Evolutionary conservation across 2,888 invertebrate species (phyloP), one percentile per base, ranked within the genome.

Genomic region (Hypolimnas misippus): DNA sequence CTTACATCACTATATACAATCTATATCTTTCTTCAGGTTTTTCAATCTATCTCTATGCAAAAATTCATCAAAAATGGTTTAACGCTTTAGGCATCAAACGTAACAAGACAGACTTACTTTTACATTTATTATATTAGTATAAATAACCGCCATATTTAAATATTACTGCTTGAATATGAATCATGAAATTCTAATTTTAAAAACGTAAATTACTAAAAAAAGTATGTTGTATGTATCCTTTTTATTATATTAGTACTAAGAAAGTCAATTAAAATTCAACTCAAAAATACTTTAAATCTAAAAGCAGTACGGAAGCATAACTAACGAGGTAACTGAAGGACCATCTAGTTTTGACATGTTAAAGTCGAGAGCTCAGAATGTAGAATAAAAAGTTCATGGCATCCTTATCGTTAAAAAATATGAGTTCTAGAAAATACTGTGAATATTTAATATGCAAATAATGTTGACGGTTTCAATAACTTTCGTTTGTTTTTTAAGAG

Each of bases 301-400:
- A 29, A 25, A 29, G 14, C 7, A 25, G 46, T n/a, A 21, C 19
- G 21, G n/a, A 21, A 49, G 29, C 29, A 29, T n/a, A 49, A 14
- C 25, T 49, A 49, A 49, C 49, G 29, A 49, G 49, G 49, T 49
- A 49, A 8, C 29, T 49, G 14, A 49, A 49, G 49, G 49, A 49
- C 49, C 25, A 29, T 49, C 25, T 49, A 29, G 25, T 29, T 29
- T 49, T 29, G 44, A 46, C 21, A 46, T 46, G 21, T 46, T 46
- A 46, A 46, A 46, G 12, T 46, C 21, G 19, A 19, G 44, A 46
- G 19, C 44, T 21, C 12, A 21, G 44, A 21, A 21, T 5, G 21
- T 46, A 21, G 12, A 21, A 21, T 46, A 21, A 44, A 44, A 44
- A 21, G 1, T 46, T n/a, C 12, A 46, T 46, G 21, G 44, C 4